Percentiles rank a stretch among this genome's conserved stretches.
phyloP scores from a whole-genome alignment of 2,113 vertebrate species.

The Austrofundulus limnaeus region DNA sequence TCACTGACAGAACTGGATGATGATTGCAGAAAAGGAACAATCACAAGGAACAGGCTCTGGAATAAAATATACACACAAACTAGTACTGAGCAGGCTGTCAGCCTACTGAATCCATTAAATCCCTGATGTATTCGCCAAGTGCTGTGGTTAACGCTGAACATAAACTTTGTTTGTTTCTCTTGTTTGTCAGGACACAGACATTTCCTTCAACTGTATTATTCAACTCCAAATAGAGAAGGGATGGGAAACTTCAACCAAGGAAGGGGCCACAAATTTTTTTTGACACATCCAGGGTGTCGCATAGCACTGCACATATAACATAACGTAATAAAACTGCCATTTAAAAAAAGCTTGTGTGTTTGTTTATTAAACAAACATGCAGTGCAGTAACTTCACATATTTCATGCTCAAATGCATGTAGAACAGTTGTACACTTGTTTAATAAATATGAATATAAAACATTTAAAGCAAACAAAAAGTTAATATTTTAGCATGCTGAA shows the following conservation, averaged over 20 bases:
- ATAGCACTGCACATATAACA: too few species aligned
- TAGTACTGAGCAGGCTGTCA: slow-evolving; percentile 36
- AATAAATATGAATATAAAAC: too few species aligned
- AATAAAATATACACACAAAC: slow-evolving; percentile 55
- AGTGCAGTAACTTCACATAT: too few species aligned
- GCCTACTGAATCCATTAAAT: slow-evolving; percentile 25
- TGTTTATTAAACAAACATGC: too few species aligned
- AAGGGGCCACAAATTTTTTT: too few species aligned
- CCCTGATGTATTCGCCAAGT: slow-evolving; percentile 29
- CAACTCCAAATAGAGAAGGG: slow-evolving; percentile 10
- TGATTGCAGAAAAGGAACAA: slow-evolving; percentile 39
- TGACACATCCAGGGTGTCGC: too few species aligned
- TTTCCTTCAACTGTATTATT: not conserved
- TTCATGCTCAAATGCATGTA: too few species aligned
- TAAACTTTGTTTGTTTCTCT: not conserved
- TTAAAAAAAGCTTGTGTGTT: too few species aligned
- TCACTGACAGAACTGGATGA: slow-evolving; percentile 58
- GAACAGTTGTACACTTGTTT: too few species aligned
- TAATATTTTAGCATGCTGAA: too few species aligned
- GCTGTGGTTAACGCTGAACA: not conserved
- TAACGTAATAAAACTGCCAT: too few species aligned
- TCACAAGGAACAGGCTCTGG: slow-evolving; percentile 38
- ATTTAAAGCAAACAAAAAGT: too few species aligned
- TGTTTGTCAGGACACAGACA: not conserved
- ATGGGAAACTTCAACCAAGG: slow-evolving; percentile 19